Evolutionary conservation across 2,888 invertebrate species (phyloP).

Genomic region (Scelioninae gen. 1): DNA sequence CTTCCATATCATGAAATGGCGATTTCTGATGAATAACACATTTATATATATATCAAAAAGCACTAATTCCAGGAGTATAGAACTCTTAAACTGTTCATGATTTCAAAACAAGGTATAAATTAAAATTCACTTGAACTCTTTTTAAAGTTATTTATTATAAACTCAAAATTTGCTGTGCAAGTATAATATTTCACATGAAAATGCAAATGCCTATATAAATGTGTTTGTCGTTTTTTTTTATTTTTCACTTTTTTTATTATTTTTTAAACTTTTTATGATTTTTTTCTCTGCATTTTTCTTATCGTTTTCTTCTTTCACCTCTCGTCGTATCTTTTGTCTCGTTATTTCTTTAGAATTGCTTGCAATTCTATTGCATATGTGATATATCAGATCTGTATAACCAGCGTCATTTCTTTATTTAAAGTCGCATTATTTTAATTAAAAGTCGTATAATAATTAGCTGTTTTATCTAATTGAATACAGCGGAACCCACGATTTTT

Average conservation of each 20-base stretch:
- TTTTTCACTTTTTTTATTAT: slow-evolving; percentile 29
- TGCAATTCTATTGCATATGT: slow-evolving; percentile 54
- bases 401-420: slow-evolving; percentile 33
- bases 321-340: slow-evolving; percentile 34
- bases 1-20: too few relatives aligned
- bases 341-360: slow-evolving; percentile 39
- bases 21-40: too few relatives aligned
- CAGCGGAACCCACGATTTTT: slow-evolving; percentile 53
- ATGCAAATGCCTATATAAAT: slow-evolving; percentile 64
- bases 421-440: too few relatives aligned
- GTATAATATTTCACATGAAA: slow-evolving; percentile 64
- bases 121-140: not conserved
- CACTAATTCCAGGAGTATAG: too few relatives aligned
- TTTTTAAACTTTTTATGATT: slow-evolving; percentile 24
- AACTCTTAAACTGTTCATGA: too few relatives aligned
- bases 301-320: slow-evolving; percentile 21
- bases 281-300: slow-evolving; percentile 52
- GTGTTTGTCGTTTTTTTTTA: slow-evolving; percentile 50
- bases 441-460: slow-evolving; percentile 65
- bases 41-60: too few relatives aligned
- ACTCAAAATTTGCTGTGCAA: slow-evolving; percentile 65
- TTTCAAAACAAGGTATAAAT: too few relatives aligned
- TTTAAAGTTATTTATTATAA: slow-evolving; percentile 64
- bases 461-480: slow-evolving; percentile 63
- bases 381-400: slow-evolving; percentile 61